Evolutionary conservation across 2,113 vertebrate species (phyloP).

Genomic region (Cynocephalus volans): DNA sequence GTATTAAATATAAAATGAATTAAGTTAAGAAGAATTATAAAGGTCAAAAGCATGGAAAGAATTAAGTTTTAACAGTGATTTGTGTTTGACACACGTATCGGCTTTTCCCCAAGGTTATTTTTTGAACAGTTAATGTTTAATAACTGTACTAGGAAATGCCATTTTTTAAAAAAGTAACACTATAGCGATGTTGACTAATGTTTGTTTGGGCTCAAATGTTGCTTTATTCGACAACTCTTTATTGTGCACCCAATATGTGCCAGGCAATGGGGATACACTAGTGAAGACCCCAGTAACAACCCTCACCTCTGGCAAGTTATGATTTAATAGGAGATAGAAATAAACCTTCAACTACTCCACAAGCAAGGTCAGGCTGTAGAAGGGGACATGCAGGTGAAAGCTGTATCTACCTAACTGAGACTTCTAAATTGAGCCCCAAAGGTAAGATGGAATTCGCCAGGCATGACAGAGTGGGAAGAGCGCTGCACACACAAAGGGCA

Average conservation of each 20-base stretch:
- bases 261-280: background rate
- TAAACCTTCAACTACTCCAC: background rate
- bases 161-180: background rate
- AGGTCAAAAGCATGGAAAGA: constrained; percentile 74
- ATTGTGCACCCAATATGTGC: background rate
- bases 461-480: background rate
- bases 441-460: background rate
- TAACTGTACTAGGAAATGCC: background rate
- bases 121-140: constrained; percentile 45
- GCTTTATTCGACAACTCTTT: constrained; percentile 28
- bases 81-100: constrained; percentile 62
- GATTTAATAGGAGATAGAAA: background rate
- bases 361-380: background rate
- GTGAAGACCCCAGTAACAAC: background rate
- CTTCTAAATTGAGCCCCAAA: background rate
- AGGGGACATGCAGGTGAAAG: background rate
- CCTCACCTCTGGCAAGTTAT: background rate
- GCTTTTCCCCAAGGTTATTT: constrained; percentile 63
- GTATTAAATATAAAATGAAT: constrained; percentile 83
- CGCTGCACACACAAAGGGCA: background rate
- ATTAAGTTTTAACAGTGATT: constrained; percentile 71
- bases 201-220: background rate
- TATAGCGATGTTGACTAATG: background rate
- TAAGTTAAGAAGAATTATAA: constrained; percentile 84
- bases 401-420: background rate